Conservation (phyloP, 2,888 invertebrate genomes). For the Cryptocephalus primarius region DNA sequence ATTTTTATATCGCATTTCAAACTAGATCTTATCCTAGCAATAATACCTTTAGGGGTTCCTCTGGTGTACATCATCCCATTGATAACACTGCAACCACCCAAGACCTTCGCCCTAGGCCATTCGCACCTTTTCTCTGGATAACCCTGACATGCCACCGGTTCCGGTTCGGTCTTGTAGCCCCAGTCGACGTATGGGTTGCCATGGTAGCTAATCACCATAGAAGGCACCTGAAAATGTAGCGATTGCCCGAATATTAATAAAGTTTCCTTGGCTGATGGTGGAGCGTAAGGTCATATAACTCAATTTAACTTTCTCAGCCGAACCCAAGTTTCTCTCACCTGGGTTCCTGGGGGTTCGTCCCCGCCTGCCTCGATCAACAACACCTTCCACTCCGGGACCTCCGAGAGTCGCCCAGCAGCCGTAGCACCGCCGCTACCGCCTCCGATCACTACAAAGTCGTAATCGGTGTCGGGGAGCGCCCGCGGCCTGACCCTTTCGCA, state of each 20-base stretch:
- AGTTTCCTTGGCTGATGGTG: too few relatives aligned
- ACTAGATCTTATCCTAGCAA: too few relatives aligned
- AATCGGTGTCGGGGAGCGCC: constrained; percentile 39
- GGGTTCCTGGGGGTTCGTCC: constrained; percentile 53
- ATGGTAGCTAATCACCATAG: constrained; percentile 57
- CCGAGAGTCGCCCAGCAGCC: constrained; percentile 52
- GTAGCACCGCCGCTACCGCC: constrained; percentile 57
- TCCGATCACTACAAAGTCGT: constrained; percentile 57
- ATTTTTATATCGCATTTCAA: too few relatives aligned
- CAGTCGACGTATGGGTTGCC: constrained; percentile 53
- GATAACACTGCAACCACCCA: constrained; percentile 60
- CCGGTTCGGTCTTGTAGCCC: constrained; percentile 55
- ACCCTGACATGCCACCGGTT: constrained; percentile 49
- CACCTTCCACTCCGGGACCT: constrained; percentile 57
- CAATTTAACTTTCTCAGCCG: too few relatives aligned
- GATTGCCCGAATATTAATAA: neutral
- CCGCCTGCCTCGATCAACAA: constrained; percentile 60
- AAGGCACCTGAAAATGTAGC: constrained; percentile 40
- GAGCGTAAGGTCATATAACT: too few relatives aligned
- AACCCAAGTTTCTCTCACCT: constrained; percentile 16
- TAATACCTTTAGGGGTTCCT: constrained; percentile 51
- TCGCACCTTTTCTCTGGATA: constrained; percentile 43
- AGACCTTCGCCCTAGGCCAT: constrained; percentile 60
- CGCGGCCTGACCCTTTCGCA: constrained; percentile 46
- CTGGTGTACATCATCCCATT: constrained; percentile 82